These are phyloP conservation scores for Cartodere bifasciata DNA, from an alignment of 2,888 invertebrate species.

Conservation along the genomic window DNA sequence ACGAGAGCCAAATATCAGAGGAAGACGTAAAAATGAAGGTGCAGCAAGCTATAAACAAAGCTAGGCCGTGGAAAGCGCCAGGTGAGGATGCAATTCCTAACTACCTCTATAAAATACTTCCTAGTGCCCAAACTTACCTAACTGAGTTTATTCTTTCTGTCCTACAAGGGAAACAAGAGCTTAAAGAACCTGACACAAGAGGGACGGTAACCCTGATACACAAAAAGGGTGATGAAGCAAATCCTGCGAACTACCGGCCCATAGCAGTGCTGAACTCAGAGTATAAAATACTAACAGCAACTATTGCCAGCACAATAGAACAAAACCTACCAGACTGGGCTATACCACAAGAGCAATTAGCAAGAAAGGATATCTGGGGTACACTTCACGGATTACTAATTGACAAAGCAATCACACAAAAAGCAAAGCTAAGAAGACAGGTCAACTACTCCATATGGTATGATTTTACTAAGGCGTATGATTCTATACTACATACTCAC, in stretches of 20 bases:
- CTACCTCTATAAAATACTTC: slow-evolving; percentile 13
- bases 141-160: slow-evolving; percentile 2
- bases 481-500: slow-evolving; percentile 11
- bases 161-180: background rate
- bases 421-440: slow-evolving; percentile 11
- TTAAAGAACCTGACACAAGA: slow-evolving; percentile 14
- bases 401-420: slow-evolving; percentile 15
- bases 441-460: slow-evolving; percentile 16
- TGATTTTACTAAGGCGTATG: slow-evolving; percentile 12
- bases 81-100: slow-evolving; percentile 15
- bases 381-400: slow-evolving; percentile 17
- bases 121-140: slow-evolving; percentile 11
- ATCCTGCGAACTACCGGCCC: slow-evolving; percentile 20
- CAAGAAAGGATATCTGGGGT: slow-evolving; percentile 17
- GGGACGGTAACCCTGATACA: slow-evolving; percentile 18
- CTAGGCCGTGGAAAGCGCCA: slow-evolving; percentile 7
- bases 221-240: slow-evolving; percentile 18
- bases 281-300: slow-evolving; percentile 19
- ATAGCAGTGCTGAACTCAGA: slow-evolving; percentile 20
- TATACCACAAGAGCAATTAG: slow-evolving; percentile 15
- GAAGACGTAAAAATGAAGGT: no score
- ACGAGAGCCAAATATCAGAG: slow-evolving; percentile 7
- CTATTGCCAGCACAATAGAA: slow-evolving; percentile 12
- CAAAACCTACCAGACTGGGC: slow-evolving; percentile 12
- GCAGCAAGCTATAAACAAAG: slow-evolving; percentile 3